Conservation (phyloP, 2,797 vertebrate genomes). For the Betta splendens region DNA sequence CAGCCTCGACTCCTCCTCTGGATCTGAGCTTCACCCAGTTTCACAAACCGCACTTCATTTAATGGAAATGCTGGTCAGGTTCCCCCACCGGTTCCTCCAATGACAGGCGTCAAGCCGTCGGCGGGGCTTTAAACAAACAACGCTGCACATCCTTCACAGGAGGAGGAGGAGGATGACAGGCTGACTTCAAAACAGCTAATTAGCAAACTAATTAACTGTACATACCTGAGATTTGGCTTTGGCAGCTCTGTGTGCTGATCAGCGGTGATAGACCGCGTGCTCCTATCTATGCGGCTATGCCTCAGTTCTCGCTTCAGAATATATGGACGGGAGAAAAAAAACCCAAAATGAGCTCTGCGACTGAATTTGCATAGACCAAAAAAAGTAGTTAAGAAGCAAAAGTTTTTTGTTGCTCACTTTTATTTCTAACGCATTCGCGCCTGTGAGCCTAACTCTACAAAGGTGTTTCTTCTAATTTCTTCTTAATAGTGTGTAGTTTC, state of each 20-base stretch:
- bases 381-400: not conserved
- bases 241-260: constrained; percentile 42
- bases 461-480: not conserved
- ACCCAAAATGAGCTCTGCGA: constrained; percentile 1
- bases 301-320: constrained; percentile 46
- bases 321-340: not conserved
- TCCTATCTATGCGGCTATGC: constrained; percentile 31
- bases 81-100: constrained; percentile 3
- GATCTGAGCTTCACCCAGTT: not conserved
- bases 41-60: constrained; percentile 5
- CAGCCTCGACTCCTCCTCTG: constrained; percentile 14
- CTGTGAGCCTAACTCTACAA: not conserved
- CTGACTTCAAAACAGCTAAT: constrained; percentile 50
- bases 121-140: constrained; percentile 30
- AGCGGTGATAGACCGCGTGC: constrained; percentile 18
- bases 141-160: constrained; percentile 18
- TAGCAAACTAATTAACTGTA: constrained; percentile 62
- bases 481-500: not conserved
- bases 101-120: constrained; percentile 30
- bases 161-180: constrained; percentile 19
- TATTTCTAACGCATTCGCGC: not conserved
- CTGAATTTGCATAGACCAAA: constrained; percentile 13
- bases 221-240: constrained; percentile 49
- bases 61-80: constrained; percentile 1
- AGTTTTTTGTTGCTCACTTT: constrained; percentile 1